Evolutionary conservation across 2,113 vertebrate species (phyloP).

Genomic region (Ictalurus punctatus): DNA sequence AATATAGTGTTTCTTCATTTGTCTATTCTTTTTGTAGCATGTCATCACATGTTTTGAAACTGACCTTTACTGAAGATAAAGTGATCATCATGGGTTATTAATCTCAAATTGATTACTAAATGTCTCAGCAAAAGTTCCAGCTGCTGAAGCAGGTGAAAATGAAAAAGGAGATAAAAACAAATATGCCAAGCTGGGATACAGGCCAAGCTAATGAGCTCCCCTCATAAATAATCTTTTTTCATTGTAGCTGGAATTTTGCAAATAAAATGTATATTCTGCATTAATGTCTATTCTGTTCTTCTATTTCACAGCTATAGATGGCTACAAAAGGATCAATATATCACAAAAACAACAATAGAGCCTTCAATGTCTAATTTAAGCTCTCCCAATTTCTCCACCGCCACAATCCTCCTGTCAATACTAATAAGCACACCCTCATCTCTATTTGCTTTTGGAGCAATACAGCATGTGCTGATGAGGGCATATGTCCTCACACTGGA

Average conservation of each 20-base stretch:
- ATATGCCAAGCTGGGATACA: not conserved
- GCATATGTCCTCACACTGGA: not conserved
- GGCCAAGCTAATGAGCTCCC: not conserved
- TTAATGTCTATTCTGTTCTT: not conserved
- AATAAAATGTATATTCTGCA: not conserved
- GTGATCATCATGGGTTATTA: not conserved
- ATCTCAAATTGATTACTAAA: not conserved
- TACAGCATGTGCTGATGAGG: not conserved
- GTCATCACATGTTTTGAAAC: not conserved
- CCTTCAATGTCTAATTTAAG: not conserved
- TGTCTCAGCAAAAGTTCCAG: not conserved
- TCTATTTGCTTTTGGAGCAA: not conserved
- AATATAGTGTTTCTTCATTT: not conserved
- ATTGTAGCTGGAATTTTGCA: not conserved
- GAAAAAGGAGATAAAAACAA: not conserved
- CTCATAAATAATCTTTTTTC: not conserved
- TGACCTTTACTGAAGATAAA: not conserved
- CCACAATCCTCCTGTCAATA: not conserved
- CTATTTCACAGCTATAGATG: not conserved
- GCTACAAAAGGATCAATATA: not conserved
- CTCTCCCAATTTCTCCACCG: not conserved
- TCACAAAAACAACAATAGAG: not conserved
- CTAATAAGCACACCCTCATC: not conserved
- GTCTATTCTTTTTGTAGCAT: not conserved
- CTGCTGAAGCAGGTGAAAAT: not conserved